Conservation (phyloP, 2,888 invertebrate species). For the Sialis lutaria region DNA sequence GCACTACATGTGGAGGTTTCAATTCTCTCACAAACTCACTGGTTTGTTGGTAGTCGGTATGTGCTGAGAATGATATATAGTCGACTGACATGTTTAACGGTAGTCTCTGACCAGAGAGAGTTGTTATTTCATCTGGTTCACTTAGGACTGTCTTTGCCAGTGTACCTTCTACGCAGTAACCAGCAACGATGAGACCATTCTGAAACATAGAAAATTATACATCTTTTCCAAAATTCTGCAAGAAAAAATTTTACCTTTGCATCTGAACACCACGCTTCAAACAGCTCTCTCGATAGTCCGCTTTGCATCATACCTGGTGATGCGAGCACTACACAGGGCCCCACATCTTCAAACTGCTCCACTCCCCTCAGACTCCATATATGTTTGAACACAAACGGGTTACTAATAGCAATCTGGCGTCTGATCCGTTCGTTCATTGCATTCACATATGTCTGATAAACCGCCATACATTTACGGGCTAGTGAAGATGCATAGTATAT, state of each 20-base stretch:
- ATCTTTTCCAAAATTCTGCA: too few species aligned
- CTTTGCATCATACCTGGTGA: slow-evolving; percentile 99
- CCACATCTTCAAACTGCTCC: slow-evolving; percentile 98
- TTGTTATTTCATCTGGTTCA: slow-evolving; percentile 93
- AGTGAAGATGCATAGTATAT: slow-evolving; percentile 98
- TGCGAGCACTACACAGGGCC: slow-evolving; percentile 99
- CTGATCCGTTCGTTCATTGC: slow-evolving; percentile 98
- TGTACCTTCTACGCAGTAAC: slow-evolving; percentile 81
- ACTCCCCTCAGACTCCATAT: slow-evolving; percentile 87
- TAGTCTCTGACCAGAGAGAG: slow-evolving; percentile 89
- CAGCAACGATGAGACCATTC: slow-evolving; percentile 97
- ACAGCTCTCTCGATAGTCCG: slow-evolving; percentile 89
- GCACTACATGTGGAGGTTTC: slow-evolving; percentile 88
- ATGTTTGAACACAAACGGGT: slow-evolving; percentile 97
- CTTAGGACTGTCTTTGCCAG: slow-evolving; percentile 85
- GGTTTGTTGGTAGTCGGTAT: slow-evolving; percentile 96
- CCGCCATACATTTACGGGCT: slow-evolving; percentile 99
- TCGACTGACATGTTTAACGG: slow-evolving; percentile 95
- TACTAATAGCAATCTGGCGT: slow-evolving; percentile 91
- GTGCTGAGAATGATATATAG: slow-evolving; percentile 98
- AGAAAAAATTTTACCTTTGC: slow-evolving; percentile 33
- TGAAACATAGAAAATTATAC: too few species aligned
- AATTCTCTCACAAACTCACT: slow-evolving; percentile 90
- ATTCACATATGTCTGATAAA: slow-evolving; percentile 98
- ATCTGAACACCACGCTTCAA: slow-evolving; percentile 98